Conservation (phyloP, 1,140 invertebrate genomes). For the Chironomus tepperi region DNA sequence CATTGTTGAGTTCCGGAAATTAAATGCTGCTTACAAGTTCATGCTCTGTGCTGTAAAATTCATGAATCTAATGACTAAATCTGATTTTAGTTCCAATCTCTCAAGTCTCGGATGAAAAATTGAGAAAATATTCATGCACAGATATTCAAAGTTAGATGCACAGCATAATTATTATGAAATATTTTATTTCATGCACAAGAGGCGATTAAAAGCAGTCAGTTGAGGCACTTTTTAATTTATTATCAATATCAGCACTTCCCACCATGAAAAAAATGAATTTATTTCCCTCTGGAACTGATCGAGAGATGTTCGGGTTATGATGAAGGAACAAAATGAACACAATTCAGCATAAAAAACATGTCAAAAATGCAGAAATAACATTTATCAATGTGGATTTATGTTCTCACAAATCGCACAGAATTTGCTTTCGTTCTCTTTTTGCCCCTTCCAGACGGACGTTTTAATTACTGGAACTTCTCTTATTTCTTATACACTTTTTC, state of each 20-base stretch:
- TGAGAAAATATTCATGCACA: no score
- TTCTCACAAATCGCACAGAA: background rate
- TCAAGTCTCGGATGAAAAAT: no score
- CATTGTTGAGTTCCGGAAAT: no score
- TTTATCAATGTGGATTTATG: slow-evolving; percentile 21
- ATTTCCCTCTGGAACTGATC: slow-evolving; percentile 11
- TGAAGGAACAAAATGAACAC: background rate
- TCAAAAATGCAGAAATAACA: slow-evolving; percentile 19
- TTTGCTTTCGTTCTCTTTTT: background rate
- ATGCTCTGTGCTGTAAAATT: no score
- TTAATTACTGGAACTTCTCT: slow-evolving; percentile 20
- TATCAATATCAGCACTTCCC: background rate
- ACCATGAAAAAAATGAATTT: background rate
- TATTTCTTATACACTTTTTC: background rate
- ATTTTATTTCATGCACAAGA: no score
- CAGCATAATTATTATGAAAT: no score
- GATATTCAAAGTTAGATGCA: no score
- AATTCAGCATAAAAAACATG: background rate
- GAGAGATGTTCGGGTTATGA: background rate
- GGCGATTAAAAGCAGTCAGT: background rate
- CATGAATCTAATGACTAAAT: no score
- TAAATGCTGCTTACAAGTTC: no score
- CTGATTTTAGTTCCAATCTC: no score
- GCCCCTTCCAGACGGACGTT: background rate
- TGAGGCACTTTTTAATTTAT: background rate